Conservation (phyloP, 2,797 vertebrate species). For the Acridotheres tristis region DNA sequence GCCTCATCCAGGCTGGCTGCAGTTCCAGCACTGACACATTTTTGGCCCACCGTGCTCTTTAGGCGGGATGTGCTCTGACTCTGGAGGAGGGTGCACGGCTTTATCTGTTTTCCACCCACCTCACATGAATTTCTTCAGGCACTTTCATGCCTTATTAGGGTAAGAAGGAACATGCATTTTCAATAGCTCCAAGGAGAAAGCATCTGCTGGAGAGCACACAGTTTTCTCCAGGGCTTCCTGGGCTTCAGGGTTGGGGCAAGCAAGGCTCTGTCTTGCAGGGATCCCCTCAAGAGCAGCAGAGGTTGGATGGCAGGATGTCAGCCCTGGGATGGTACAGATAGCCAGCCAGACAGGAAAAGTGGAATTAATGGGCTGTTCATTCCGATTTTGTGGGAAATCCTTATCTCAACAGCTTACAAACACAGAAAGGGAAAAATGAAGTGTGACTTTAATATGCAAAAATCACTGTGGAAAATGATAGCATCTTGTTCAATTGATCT, state of each 20-base stretch:
- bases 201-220: background rate
- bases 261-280: background rate
- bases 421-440: background rate
- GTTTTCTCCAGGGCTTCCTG: background rate
- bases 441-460: background rate
- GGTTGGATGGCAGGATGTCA: background rate
- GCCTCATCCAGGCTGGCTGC: background rate
- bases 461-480: background rate
- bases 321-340: background rate
- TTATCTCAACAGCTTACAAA: constrained; percentile 6
- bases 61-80: background rate
- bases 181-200: background rate
- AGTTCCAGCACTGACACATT: constrained; percentile 12
- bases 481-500: background rate
- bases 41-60: background rate
- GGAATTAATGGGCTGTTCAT: background rate
- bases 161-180: background rate
- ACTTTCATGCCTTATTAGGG: constrained; percentile 48
- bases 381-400: background rate
- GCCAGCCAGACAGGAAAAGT: background rate
- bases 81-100: background rate
- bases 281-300: background rate
- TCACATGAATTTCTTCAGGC: constrained; percentile 19
- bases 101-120: constrained; percentile 47
- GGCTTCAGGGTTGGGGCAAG: background rate